Base-by-base conservation (phyloP, 2,113 vertebrate genomes). In the rat (Rattus norvegicus) region DNA sequence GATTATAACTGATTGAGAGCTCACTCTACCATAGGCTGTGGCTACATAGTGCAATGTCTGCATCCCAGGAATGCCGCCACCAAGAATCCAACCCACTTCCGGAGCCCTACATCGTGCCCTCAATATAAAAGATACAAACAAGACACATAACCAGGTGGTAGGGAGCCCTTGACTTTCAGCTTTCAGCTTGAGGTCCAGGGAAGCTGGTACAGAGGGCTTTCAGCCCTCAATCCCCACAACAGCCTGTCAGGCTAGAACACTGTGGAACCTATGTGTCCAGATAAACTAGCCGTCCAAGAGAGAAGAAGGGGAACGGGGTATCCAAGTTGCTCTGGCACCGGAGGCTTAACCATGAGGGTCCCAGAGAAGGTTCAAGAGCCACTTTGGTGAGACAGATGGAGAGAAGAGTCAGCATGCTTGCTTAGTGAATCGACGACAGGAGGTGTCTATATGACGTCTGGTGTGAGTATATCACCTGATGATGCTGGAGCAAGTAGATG, bases 61-160 rank as follows among this genome's bases (percentile, higher is more conserved):
- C 7, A 26, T 5, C 49, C 81, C 33, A 93, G 28, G 56, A 83
- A 61, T 49, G 2, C 17, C 69, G 26, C 36, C 2, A 22, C 84
- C 39, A 22, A 72, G 28, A 49, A 91, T 52, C 16, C 49, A 9
- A 9, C 36, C 52, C 20, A 28, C 9, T 61, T 73, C 49, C 39
- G 8, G 5, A 52, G 14, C 14, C 65, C 72, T 0, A 26, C 1
- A 2, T 13, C 65, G 4, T 43, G 0, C 2, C 11, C 39, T 39
- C 26, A 19, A 20, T 69, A 30, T 16, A n/a, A 90, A 67, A 59
- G 28, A 47, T 30, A 4, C 56, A 67, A 75, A 33, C 49, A 19
- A 59, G 26, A 14, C 72, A 4, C 49, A 88, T 10, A 5, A 43
- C 67, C 47, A 30, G 47, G 43, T 59, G 76, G 33, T 59, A 1